Percentiles rank a stretch among this genome's conserved stretches.
Conservation (phyloP, 2,888 invertebrate genomes). For the Chrysodeixis includens region DNA sequence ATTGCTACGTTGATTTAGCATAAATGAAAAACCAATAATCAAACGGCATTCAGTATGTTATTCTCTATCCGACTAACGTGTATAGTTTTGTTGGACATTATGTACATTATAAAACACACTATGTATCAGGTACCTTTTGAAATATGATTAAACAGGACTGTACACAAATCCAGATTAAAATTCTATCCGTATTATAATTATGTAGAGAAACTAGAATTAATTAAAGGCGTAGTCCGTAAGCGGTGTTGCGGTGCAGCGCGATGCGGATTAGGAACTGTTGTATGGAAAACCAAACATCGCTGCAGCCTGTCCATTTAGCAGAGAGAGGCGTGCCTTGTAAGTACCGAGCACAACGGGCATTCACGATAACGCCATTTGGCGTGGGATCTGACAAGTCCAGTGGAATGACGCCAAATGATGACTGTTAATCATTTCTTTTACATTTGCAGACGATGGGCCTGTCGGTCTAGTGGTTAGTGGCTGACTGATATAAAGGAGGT, state of each 20-base stretch:
- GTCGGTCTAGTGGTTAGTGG: no score
- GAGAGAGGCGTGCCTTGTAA: slow-evolving; percentile 25
- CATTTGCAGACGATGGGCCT: no score
- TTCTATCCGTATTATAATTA: slow-evolving; percentile 41
- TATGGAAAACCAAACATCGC: slow-evolving; percentile 39
- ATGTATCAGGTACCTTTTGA: no score
- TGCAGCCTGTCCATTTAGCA: slow-evolving; percentile 48
- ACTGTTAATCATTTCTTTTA: no score
- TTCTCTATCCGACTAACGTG: slow-evolving; percentile 27
- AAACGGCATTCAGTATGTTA: slow-evolving; percentile 10
- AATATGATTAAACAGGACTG: slow-evolving; percentile 35
- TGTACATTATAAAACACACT: no score
- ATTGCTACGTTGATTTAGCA: no score
- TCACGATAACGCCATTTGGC: no score
- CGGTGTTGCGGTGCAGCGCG: slow-evolving; percentile 31
- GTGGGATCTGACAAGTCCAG: background rate
- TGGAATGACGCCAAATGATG: background rate
- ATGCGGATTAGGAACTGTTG: slow-evolving; percentile 32
- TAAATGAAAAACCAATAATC: no score
- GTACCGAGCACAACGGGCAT: slow-evolving; percentile 18
- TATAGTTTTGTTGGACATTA: no score
- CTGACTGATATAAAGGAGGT: no score
- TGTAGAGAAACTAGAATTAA: slow-evolving; percentile 41
- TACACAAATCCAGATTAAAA: slow-evolving; percentile 49
- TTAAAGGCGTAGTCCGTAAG: slow-evolving; percentile 32